Percentiles rank a stretch among this genome's conserved stretches.
These are phyloP conservation scores for Drosophila mercatorum DNA, from an alignment of 2,888 invertebrate species.

Conservation along the genomic window DNA sequence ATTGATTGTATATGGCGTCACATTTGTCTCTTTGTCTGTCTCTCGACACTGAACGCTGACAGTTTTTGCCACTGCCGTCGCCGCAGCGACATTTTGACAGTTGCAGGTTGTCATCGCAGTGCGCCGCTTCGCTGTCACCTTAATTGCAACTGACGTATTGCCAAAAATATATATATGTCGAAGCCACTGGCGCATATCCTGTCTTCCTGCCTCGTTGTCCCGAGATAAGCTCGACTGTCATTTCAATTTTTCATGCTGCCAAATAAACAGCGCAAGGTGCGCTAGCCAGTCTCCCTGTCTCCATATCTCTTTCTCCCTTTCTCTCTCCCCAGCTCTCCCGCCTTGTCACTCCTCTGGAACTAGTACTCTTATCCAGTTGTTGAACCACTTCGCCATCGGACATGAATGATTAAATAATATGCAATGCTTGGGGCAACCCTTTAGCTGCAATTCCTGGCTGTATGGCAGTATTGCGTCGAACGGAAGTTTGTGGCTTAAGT, in stretches of 20 bases:
- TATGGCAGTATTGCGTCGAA: constrained; percentile 21
- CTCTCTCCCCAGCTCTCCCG: background rate
- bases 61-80: constrained; percentile 72
- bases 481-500: constrained; percentile 66
- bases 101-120: constrained; percentile 59
- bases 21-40: constrained; percentile 75
- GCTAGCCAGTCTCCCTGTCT: constrained; percentile 22
- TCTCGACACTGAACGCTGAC: constrained; percentile 66
- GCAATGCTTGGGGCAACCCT: constrained; percentile 37
- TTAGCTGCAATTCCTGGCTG: constrained; percentile 37
- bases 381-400: constrained; percentile 21
- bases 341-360: background rate
- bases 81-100: constrained; percentile 57
- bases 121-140: constrained; percentile 58
- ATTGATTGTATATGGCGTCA: constrained; percentile 81
- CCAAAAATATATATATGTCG: constrained; percentile 57
- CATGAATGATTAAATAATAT: constrained; percentile 75
- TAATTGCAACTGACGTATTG: constrained; percentile 81
- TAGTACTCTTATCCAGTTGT: constrained; percentile 8
- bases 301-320: background rate
- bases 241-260: constrained; percentile 70
- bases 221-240: constrained; percentile 73
- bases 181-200: constrained; percentile 25
- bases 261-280: constrained; percentile 67
- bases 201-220: constrained; percentile 11